Conservation (phyloP, 2,888 invertebrate genomes). For the Galeopsomyia nigrocyanea region DNA sequence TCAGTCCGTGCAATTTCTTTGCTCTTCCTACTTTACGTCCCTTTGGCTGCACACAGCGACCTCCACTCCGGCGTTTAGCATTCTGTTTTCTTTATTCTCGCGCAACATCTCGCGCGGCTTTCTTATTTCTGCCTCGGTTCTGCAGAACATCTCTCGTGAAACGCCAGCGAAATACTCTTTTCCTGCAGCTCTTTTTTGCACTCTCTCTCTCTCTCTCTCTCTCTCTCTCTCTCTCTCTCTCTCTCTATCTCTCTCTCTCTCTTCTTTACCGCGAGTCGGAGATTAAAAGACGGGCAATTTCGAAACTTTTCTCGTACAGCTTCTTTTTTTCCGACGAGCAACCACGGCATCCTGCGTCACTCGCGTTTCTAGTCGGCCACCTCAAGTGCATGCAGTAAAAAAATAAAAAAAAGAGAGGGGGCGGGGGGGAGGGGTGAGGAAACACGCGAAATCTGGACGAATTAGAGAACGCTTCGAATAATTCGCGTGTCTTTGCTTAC, state of each 20-base stretch:
- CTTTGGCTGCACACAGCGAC: too few species aligned
- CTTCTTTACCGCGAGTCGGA: conserved; percentile 46
- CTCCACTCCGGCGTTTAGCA: background rate
- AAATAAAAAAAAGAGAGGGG: too few species aligned
- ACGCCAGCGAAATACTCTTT: conserved; percentile 34
- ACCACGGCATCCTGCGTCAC: background rate
- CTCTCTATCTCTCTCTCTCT: background rate
- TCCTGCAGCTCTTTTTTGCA: conserved; percentile 2
- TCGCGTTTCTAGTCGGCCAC: background rate
- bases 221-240: conserved; percentile 7
- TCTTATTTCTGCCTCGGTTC: background rate
- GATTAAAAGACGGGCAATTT: conserved; percentile 54
- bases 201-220: conserved; percentile 28
- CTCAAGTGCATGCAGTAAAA: conserved; percentile 10
- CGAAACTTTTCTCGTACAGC: conserved; percentile 49
- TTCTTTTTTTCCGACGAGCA: conserved; percentile 41
- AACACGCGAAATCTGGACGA: conserved; percentile 15
- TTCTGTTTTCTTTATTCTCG: conserved; percentile 22
- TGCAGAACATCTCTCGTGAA: conserved; percentile 47
- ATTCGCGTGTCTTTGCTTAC: background rate
- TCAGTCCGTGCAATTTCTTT: too few species aligned
- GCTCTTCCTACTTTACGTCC: too few species aligned
- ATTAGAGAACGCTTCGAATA: conserved; percentile 25
- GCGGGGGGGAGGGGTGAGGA: background rate
- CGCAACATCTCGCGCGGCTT: background rate